Base-by-base conservation (phyloP, 64 coral and sea anemone genomes). In the Platygyra sinensis region DNA sequence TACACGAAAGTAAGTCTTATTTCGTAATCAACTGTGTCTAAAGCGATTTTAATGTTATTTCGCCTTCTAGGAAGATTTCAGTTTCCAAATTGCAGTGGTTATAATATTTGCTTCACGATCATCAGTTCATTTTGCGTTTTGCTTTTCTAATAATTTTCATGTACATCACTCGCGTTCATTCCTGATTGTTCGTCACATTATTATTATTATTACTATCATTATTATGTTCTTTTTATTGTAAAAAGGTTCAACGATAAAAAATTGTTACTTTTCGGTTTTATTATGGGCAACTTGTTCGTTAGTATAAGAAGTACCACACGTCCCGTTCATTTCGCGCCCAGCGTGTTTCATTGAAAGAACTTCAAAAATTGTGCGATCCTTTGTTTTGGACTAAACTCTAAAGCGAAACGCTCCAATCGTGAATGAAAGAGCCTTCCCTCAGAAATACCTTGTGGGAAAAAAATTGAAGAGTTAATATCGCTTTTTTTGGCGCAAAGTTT, bases 1-100 rank as follows among this genome's bases (percentile, higher is more conserved):
- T 77, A 79, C 60, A 22, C 71, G 87, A 94, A 94, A 86, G 88
- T 89, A 75, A 61, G 79, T 89, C 59, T 46, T 84, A 84, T 78
- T 54, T 69, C 15, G 65, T 25, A 14, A 17, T 22, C 22, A 0
- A 4, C 50, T 16, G 67, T 46, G 6, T 50, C 12, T 38, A 11
- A 42, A 28, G 13, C 13, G 12, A 28, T 50, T 67, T 63, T 1
- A 25, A 15, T 85, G 61, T 5, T 51, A 24, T 69, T 39, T 64
- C 28, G 20, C 39, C 62, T 50, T 18, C 3, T 28, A 22, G 12
- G 8, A 65, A 67, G 22, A 71, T 50, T 71, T 22, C 22, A 85
- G 38, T 60, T 22, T 14, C 15, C 2, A 85, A 71, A 72, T 85
- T 85, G 81, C 81, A 72, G 22, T 62, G 65, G 33, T 36, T 36